Evolutionary conservation across 2,797 vertebrate species (phyloP), one percentile per base, ranked within the genome.

Genomic region (Takifugu rubripes): DNA sequence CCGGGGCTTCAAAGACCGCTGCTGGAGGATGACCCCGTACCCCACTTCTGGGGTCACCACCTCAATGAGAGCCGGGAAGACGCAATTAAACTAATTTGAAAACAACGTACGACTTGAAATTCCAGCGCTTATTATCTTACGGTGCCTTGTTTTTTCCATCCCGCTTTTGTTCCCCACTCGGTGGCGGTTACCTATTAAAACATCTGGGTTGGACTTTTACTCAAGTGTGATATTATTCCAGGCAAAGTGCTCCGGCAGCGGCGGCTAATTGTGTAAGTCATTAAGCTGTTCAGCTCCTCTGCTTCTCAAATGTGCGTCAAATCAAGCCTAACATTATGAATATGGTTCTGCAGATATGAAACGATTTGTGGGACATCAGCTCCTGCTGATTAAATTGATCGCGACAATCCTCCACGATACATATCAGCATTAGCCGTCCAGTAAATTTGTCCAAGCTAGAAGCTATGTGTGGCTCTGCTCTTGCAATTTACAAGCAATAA

Each of bases 81-180:
- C 88, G 84, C 88, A 90, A 92, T 91, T 91, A 91, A 91, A 90
- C 87, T 74, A 83, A 86, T 88, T 89, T 85, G 80, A 89, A 89
- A 92, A 89, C 85, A 86, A 87, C 85, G 66, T 84, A 75, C 77
- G 84, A 87, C 83, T 66, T 85, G 70, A 81, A 75, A 81, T 77
- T 82, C 70, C 71, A 73, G 59, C 73, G 75, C 84, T 85, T 86
- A 88, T 87, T 89, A 87, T 85, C 75, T 84, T 53, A 54, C 63
- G 74, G 75, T 68, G 68, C 73, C 62, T 70, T 56, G 60, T 77
- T 65, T 59, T 73, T 74, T 66, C 42, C 61, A 10, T 21, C n/a
- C 17, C 31, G 29, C 54, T 9, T 33, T 52, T 55, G 64, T 43
- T 25, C 56, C 42, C 68, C 51, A 65, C 60, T 64, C 61, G 59